These are phyloP conservation scores for Microplitis manilae DNA, from an alignment of 2,888 invertebrate genomes.

Conservation along the genomic window DNA sequence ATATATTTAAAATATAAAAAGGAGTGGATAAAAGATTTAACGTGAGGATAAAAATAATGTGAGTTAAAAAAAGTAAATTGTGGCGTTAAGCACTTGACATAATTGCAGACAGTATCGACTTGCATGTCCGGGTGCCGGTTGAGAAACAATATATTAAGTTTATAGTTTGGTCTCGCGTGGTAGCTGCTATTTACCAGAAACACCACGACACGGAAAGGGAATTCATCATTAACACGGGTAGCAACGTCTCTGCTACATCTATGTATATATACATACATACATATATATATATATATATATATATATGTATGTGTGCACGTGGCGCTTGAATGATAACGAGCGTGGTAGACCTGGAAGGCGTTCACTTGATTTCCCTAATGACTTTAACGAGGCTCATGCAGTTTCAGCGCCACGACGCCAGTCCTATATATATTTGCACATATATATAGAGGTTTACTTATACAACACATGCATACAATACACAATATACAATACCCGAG, in stretches of 20 bases:
- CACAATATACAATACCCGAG: not conserved
- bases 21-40: not conserved
- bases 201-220: not conserved
- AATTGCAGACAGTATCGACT: not conserved
- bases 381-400: constrained; percentile 52
- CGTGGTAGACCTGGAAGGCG: constrained; percentile 43
- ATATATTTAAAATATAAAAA: not conserved
- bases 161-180: not conserved
- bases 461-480: constrained; percentile 5
- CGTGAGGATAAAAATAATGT: not conserved
- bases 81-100: not conserved
- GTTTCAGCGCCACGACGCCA: constrained; percentile 12
- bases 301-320: constrained; percentile 34
- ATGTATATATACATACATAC: not conserved
- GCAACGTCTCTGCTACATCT: not conserved
- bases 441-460: not conserved
- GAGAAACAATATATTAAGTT: not conserved
- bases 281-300: no score
- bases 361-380: constrained; percentile 55
- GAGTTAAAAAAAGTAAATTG: not conserved
- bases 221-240: not conserved
- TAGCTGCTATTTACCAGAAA: not conserved
- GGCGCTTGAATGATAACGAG: constrained; percentile 42
- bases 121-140: not conserved
- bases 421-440: constrained; percentile 12